These are phyloP conservation scores for Perdix hodgsoniae DNA, from an alignment of 2,797 vertebrate species.

Conservation along the genomic window DNA sequence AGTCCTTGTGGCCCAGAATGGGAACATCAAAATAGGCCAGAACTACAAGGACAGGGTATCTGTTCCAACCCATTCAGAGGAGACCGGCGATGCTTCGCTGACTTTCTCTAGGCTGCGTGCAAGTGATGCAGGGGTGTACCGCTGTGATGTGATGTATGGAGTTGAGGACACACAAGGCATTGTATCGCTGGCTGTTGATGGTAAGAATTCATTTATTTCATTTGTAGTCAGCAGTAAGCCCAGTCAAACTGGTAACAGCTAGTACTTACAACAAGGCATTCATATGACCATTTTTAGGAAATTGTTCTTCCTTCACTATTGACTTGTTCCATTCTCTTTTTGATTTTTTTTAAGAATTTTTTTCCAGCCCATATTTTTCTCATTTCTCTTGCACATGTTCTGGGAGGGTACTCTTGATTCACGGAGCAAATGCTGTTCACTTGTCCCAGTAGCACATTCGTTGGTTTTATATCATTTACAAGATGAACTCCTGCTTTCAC, in stretches of 20 bases:
- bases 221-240: background rate
- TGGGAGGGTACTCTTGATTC: background rate
- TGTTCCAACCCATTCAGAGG: slow-evolving; percentile 90
- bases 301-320: background rate
- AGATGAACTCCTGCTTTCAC: background rate
- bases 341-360: background rate
- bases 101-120: slow-evolving; percentile 91
- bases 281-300: accelerated
- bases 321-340: background rate
- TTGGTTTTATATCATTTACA: background rate
- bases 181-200: slow-evolving; percentile 88
- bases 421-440: background rate
- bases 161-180: slow-evolving; percentile 93
- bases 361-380: background rate
- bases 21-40: slow-evolving; percentile 91
- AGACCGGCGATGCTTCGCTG: slow-evolving; percentile 90
- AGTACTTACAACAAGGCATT: background rate
- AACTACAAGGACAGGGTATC: slow-evolving; percentile 91
- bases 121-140: slow-evolving; percentile 94
- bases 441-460: background rate
- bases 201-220: slow-evolving; percentile 78
- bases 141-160: slow-evolving; percentile 94
- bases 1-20: slow-evolving; percentile 93
- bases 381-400: background rate
- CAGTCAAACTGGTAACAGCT: background rate